Conservation (phyloP, 2,113 vertebrate species). For the Tupaia tana region DNA sequence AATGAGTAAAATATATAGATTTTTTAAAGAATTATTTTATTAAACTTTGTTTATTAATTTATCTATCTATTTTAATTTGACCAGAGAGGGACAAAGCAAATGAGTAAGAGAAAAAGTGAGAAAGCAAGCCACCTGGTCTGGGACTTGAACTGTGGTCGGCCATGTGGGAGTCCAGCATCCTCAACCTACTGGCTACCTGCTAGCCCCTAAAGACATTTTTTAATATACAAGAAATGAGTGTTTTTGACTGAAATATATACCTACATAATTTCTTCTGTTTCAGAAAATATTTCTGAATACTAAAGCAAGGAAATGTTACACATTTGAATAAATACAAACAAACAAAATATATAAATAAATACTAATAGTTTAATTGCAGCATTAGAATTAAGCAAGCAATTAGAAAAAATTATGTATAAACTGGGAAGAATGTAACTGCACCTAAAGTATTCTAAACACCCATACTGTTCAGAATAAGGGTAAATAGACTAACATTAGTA, state of each 20-base stretch:
- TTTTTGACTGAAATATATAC: background rate
- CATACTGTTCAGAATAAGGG: background rate
- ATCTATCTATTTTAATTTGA: no score
- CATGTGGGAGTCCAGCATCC: no score
- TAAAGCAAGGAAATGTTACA: background rate
- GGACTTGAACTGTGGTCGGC: no score
- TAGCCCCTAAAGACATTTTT: no score
- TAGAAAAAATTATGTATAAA: background rate
- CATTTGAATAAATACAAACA: background rate
- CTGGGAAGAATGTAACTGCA: background rate
- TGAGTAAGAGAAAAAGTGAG: no score
- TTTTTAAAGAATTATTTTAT: background rate
- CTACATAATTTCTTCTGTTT: background rate
- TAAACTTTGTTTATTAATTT: no score
- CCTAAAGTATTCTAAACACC: background rate
- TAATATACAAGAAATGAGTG: background rate
- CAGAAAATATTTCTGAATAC: background rate
- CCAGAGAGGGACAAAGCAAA: no score
- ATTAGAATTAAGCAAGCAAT: constrained; percentile 22
- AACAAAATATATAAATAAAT: background rate
- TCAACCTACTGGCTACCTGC: no score
- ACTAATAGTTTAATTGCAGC: background rate
- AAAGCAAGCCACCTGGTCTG: no score
- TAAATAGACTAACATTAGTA: constrained; percentile 6
- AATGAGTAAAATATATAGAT: background rate